Evolutionary conservation across 2,888 invertebrate genomes (phyloP).

Genomic region (Polia nebulosa): DNA sequence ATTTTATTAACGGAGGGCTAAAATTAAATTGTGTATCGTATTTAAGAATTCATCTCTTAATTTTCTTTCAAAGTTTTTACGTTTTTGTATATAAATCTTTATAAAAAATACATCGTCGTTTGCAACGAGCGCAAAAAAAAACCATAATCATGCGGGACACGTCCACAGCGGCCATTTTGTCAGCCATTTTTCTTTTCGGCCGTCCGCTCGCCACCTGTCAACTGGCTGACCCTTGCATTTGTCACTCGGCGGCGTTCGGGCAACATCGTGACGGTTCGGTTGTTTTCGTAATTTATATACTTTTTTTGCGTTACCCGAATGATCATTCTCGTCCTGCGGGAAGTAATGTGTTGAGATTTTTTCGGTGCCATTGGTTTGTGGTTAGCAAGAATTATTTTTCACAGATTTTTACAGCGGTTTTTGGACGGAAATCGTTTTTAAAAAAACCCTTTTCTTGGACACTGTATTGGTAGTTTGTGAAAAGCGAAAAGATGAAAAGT

Average conservation of each 20-base stretch:
- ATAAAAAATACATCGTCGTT: slow-evolving; percentile 25
- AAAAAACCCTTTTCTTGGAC: not conserved
- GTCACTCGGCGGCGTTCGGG: slow-evolving; percentile 73
- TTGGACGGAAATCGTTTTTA: not conserved
- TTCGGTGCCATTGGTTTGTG: slow-evolving; percentile 33
- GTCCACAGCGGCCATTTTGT: slow-evolving; percentile 67
- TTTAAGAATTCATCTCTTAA: slow-evolving; percentile 1
- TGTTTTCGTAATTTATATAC: slow-evolving; percentile 64
- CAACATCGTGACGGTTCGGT: slow-evolving; percentile 65
- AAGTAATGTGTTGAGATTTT: slow-evolving; percentile 58
- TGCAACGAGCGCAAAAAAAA: slow-evolving; percentile 45
- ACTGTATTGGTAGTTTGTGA: not conserved
- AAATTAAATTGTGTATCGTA: slow-evolving; percentile 10
- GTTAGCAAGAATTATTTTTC: slow-evolving; percentile 8
- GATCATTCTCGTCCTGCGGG: slow-evolving; percentile 45
- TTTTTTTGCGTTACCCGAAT: slow-evolving; percentile 54
- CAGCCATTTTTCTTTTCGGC: slow-evolving; percentile 70
- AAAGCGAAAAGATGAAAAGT: not conserved
- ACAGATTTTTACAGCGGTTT: not conserved
- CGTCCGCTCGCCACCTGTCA: slow-evolving; percentile 72
- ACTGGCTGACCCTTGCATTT: slow-evolving; percentile 77
- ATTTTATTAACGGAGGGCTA: slow-evolving; percentile 19
- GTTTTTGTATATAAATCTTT: not conserved
- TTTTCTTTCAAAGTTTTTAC: not conserved
- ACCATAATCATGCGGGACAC: slow-evolving; percentile 55